phyloP scores from a whole-genome alignment of 2,797 vertebrate genomes.

The Tokudaia muenninki region DNA sequence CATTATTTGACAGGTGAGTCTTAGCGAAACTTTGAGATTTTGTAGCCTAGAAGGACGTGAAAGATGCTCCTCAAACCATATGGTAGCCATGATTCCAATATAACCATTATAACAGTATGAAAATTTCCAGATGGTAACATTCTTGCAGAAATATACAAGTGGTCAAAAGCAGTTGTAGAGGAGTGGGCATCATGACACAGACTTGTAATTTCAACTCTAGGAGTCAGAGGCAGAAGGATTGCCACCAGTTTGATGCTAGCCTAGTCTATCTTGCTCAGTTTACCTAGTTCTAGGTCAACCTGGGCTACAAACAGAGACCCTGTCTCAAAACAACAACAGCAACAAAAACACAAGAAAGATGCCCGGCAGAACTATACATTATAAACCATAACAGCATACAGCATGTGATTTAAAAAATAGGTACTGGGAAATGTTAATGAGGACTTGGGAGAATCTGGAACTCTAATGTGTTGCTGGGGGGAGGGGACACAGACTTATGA shows the following conservation, averaged over 20 bases:
- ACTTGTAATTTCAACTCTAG: neutral
- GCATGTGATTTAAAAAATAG: neutral
- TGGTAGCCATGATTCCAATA: neutral
- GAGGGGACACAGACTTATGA: neutral
- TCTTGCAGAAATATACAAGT: neutral
- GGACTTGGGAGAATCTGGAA: neutral
- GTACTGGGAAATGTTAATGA: neutral
- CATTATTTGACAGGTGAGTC: neutral
- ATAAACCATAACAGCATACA: neutral
- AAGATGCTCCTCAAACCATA: neutral
- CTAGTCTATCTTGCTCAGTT: neutral
- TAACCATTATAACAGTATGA: neutral
- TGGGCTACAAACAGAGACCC: neutral
- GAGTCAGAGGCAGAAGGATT: neutral
- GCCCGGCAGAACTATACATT: neutral
- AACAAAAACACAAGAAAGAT: neutral
- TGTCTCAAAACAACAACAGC: neutral
- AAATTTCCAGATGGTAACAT: neutral
- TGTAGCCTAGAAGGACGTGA: neutral
- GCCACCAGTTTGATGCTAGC: neutral
- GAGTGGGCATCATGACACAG: neutral
- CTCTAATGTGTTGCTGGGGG: neutral
- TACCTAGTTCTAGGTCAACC: neutral
- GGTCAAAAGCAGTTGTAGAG: neutral
- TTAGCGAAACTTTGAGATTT: neutral